phyloP scores from a whole-genome alignment of 2,797 vertebrate species.

The Microhierax caerulescens region DNA sequence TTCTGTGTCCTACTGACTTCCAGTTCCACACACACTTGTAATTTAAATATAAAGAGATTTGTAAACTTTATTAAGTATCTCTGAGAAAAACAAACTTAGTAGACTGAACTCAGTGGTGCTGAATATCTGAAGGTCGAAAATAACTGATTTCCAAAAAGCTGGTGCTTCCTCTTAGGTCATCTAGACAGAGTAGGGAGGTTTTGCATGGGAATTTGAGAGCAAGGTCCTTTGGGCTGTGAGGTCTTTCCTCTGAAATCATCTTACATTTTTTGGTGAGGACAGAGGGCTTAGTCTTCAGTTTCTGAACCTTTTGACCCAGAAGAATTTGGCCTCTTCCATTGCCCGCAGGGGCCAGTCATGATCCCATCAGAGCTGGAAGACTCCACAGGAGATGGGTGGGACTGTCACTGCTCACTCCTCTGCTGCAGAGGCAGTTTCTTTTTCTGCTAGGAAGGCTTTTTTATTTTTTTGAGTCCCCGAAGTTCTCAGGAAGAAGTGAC shows the following conservation, averaged over 20 bases:
- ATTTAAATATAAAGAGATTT: not conserved
- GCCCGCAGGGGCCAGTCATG: not conserved
- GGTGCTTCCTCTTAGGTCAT: not conserved
- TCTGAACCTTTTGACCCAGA: not conserved
- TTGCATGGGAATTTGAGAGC: not conserved
- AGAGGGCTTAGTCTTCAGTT: not conserved
- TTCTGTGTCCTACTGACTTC: not conserved
- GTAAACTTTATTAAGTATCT: not conserved
- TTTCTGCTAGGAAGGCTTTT: not conserved
- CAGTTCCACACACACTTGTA: not conserved
- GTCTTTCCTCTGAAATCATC: not conserved
- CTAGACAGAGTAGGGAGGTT: not conserved
- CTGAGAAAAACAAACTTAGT: not conserved
- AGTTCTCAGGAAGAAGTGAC: conserved; percentile 26
- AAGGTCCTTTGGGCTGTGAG: not conserved
- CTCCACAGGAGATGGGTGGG: not conserved
- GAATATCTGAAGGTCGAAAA: not conserved
- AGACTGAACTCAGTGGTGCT: not conserved
- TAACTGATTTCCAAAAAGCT: not conserved
- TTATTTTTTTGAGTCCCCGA: not conserved
- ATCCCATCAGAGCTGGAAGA: not conserved
- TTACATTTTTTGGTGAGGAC: not conserved
- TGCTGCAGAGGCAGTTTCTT: not conserved
- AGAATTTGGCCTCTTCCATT: not conserved
- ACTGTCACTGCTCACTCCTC: accelerated